Evolutionary conservation across 2,888 invertebrate species (phyloP), one percentile per base, ranked within the genome.

Genomic region (Bellardia pandia): DNA sequence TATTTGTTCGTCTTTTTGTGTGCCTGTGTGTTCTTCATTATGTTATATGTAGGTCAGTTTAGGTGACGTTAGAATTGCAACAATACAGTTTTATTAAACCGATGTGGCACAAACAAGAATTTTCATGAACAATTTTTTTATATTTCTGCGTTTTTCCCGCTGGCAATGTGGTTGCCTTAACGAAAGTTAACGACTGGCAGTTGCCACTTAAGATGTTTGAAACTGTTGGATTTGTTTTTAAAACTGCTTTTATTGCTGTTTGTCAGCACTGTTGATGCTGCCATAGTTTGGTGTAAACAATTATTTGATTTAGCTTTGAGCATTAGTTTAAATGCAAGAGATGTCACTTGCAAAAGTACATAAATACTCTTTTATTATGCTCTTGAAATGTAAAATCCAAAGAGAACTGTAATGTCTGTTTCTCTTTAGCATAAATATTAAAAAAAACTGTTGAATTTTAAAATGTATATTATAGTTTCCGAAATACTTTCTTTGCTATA

Each of bases 131-230:
- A 51, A 62, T 48, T 11, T n/a, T 33, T 37, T 48, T 60, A 33
- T n/a, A 37, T 37, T 62, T 7, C 33, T 75, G 6, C 45, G 16
- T 51, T 13, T 53, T 76, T 64, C 23, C 75, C 75, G 75, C 30
- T 48, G 75, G 62, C 75, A 76, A 74, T 51, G 75, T 62, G 7
- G 48, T 33, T 64, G 75, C 62, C 64, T 64, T 76, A 64, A 64
- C 37, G 37, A 76, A 64, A 64, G 51, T 64, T 37, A 76, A 64
- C 62, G 23, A 76, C 75, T 76, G 62, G 23, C 62, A 62, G 42
- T 74, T 74, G 58, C 60, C 62, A 75, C 62, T 62, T 75, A 45
- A 45, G 16, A 48, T 75, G 33, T 75, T 60, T 62, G 13, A 62
- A 45, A 60, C 60, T 75, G 45, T 75, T 75, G 48, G 62, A 40